Conservation (phyloP, 1,140 invertebrate species). For the Chironomus tepperi region DNA sequence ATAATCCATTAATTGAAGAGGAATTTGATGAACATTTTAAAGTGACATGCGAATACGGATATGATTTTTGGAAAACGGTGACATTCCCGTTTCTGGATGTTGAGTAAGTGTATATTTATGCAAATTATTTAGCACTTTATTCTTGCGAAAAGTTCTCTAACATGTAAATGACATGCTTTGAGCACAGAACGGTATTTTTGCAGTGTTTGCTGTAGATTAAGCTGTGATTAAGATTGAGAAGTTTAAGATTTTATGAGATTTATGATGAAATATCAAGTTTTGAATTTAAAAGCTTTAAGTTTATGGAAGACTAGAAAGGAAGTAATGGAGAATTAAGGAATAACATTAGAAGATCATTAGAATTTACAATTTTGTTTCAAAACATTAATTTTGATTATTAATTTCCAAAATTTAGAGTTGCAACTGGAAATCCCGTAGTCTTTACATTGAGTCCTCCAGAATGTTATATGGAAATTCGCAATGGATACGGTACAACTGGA, state of each 20-base stretch:
- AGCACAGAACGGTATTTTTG: too few species aligned
- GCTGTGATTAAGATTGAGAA: too few species aligned
- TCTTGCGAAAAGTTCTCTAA: not conserved
- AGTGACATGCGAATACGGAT: constrained; percentile 93
- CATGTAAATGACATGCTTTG: too few species aligned
- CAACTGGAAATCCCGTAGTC: constrained; percentile 87
- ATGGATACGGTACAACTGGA: constrained; percentile 76
- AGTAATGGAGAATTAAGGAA: too few species aligned
- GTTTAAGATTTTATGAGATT: too few species aligned
- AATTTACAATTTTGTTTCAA: too few species aligned
- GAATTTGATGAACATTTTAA: constrained; percentile 93
- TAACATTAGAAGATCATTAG: too few species aligned
- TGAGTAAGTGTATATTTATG: constrained; percentile 59
- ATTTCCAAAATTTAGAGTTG: too few species aligned
- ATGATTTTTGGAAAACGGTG: constrained; percentile 94
- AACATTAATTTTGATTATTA: constrained; percentile 25
- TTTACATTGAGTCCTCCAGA: constrained; percentile 87
- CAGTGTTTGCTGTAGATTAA: too few species aligned
- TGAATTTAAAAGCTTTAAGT: too few species aligned
- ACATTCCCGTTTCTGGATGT: constrained; percentile 91
- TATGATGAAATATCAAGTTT: too few species aligned
- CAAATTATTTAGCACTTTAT: constrained; percentile 26
- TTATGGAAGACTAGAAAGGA: too few species aligned
- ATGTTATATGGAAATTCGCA: constrained; percentile 90
- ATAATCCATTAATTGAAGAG: constrained; percentile 87